phyloP scores from a whole-genome alignment of 2,113 vertebrate species.

The Proterorhinus semilunaris region DNA sequence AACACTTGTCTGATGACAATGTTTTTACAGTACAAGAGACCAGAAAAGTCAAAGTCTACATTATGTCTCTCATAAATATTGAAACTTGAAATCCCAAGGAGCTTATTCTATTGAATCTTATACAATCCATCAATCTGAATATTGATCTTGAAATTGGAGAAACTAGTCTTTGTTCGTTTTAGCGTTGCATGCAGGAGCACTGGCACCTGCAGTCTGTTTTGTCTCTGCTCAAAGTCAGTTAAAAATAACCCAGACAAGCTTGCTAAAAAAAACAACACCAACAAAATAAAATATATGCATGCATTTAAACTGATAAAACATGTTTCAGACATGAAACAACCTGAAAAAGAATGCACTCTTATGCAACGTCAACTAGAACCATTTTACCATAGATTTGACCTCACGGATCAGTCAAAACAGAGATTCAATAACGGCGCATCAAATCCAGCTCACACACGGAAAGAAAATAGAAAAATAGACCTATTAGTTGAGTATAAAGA shows the following conservation, averaged over 20 bases:
- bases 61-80: conserved; percentile 37
- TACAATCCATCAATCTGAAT: conserved; percentile 59
- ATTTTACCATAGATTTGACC: conserved; percentile 24
- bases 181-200: conserved; percentile 57
- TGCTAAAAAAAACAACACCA: conserved; percentile 62
- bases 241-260: conserved; percentile 22
- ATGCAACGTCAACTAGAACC: conserved; percentile 11
- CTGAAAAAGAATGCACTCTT: conserved; percentile 39
- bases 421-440: conserved; percentile 6
- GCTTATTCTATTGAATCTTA: conserved; percentile 52
- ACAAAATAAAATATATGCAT: conserved; percentile 28
- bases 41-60: conserved; percentile 41
- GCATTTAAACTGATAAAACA: background rate
- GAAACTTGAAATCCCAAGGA: conserved; percentile 10
- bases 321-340: conserved; percentile 16
- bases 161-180: conserved; percentile 48
- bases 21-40: conserved; percentile 63
- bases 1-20: conserved; percentile 27
- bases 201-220: conserved; percentile 30
- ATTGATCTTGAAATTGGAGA: conserved; percentile 22
- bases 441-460: conserved; percentile 13
- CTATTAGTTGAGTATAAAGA: conserved; percentile 26
- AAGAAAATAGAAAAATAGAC: conserved; percentile 56
- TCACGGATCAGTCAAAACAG: conserved; percentile 17
- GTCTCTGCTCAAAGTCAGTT: conserved; percentile 25